Percentiles rank a stretch among this genome's conserved stretches.
Evolutionary conservation across 2,113 vertebrate genomes (phyloP).

Genomic region (Asarcornis scutulata): DNA sequence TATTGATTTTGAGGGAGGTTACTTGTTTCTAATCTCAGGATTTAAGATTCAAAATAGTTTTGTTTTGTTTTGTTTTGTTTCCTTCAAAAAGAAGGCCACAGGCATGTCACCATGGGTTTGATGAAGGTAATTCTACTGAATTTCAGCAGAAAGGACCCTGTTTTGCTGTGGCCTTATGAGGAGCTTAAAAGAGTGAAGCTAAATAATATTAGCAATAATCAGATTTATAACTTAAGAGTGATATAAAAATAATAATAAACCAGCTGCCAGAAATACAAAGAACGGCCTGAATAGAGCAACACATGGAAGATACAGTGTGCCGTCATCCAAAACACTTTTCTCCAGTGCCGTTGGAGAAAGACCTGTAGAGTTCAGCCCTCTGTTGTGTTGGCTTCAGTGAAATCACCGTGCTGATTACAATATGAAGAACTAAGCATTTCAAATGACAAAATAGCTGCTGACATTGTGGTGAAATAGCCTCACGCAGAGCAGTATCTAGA

Average conservation of each 20-base stretch:
- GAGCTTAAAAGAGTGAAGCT: background rate
- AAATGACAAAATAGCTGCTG: background rate
- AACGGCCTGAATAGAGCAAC: background rate
- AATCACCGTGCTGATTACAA: background rate
- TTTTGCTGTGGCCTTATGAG: background rate
- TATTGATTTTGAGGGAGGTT: background rate
- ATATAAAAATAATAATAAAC: background rate
- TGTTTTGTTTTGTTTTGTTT: background rate
- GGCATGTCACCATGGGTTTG: background rate
- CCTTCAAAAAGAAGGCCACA: background rate
- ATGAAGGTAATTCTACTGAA: background rate
- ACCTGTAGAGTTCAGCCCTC: background rate
- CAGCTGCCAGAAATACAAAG: background rate
- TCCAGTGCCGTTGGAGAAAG: background rate
- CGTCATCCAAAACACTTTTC: background rate
- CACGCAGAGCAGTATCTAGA: background rate
- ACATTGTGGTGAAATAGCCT: background rate
- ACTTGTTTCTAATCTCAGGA: background rate
- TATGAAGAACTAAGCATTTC: background rate
- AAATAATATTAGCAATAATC: background rate
- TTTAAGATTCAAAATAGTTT: background rate
- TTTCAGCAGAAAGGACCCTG: background rate
- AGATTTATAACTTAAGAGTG: background rate
- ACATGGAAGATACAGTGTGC: background rate
- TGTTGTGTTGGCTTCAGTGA: background rate